A percentile compares a stretch with the other conserved stretches of the same genome.
These are phyloP conservation scores for Temnothorax unifasciatus DNA, from an alignment of 2,888 invertebrate genomes.

Conservation along the genomic window DNA sequence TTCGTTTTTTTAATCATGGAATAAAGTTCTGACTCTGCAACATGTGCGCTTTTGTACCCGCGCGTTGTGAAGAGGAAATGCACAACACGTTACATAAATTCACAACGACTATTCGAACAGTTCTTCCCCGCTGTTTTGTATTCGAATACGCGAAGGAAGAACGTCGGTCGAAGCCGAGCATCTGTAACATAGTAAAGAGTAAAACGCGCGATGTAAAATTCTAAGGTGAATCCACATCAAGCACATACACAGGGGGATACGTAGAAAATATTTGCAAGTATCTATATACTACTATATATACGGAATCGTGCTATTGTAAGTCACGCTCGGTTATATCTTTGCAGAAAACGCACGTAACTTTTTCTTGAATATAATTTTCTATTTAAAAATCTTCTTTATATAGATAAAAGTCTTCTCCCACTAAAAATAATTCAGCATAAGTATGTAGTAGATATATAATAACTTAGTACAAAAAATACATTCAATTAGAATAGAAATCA, in stretches of 20 bases:
- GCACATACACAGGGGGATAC: neutral
- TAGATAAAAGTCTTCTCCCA: neutral
- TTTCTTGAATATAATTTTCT: neutral
- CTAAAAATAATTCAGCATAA: neutral
- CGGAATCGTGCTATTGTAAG: neutral
- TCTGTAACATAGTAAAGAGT: conserved; percentile 24
- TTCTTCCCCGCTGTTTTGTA: conserved; percentile 28
- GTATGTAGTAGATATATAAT: neutral
- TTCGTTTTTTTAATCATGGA: conserved; percentile 1
- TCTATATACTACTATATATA: neutral
- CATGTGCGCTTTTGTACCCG: conserved; percentile 18
- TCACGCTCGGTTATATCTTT: neutral
- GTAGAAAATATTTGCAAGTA: conserved; percentile 12
- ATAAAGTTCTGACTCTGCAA: conserved; percentile 24
- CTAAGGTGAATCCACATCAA: conserved; percentile 16
- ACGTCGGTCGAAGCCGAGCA: conserved; percentile 27
- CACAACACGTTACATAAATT: conserved; percentile 43
- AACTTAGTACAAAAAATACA: conserved; percentile 3
- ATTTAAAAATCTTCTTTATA: neutral
- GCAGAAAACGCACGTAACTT: neutral
- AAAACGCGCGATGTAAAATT: conserved; percentile 33
- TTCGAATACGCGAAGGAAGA: conserved; percentile 19
- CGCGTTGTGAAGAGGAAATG: conserved; percentile 3
- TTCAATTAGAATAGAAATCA: neutral
- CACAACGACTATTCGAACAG: conserved; percentile 19